Base-by-base conservation (phyloP, 2,888 invertebrate species). In the Unio pictorum region DNA sequence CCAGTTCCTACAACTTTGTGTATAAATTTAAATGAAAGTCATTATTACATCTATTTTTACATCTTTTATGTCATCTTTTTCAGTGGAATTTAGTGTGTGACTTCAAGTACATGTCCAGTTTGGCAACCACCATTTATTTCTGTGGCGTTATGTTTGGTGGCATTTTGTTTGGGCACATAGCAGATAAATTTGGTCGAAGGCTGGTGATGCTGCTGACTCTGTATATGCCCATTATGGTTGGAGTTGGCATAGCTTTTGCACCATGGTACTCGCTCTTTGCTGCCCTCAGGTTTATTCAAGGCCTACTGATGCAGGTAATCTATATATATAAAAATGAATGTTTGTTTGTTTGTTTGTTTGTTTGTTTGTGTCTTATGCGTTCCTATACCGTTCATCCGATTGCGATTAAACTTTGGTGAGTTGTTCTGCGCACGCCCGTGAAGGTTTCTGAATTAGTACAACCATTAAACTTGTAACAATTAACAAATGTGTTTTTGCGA, bases 111-210 rank as follows among this genome's bases (percentile, higher is more conserved):
- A 71, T 86, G 55, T 68, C 76, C 15, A 76, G 76, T 15, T 73
- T 86, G 54, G 83, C 86, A 34, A 86, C 84, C n/a, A 87, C 87
- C 28, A 83, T 87, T n/a, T 87, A 87, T 75, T 87, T 87, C 73
- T 72, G 79, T 64, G 87, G 87, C 4, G 87, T 87, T 8, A 87
- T 87, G 86, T 67, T 87, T 8, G 87, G 87, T 55, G 87, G 87
- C 6, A 70, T 86, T n/a, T 28, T 87, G 58, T 86, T 86, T 67
- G 87, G 87, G 45, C 79, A 81, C 34, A 75, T 87, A 59, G 84
- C 86, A 8, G 87, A 87, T 75, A 79, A 78, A 66, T 83, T 84
- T 73, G 87, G 87, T 6, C 77, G 87, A 2, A 84, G 82, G 63
- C 86, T 85, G 1, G 75, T 84, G 11, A 79, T 87, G 81, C 68